Conservation (phyloP, 1,140 invertebrate species). For the Diabrotica undecimpunctata region DNA sequence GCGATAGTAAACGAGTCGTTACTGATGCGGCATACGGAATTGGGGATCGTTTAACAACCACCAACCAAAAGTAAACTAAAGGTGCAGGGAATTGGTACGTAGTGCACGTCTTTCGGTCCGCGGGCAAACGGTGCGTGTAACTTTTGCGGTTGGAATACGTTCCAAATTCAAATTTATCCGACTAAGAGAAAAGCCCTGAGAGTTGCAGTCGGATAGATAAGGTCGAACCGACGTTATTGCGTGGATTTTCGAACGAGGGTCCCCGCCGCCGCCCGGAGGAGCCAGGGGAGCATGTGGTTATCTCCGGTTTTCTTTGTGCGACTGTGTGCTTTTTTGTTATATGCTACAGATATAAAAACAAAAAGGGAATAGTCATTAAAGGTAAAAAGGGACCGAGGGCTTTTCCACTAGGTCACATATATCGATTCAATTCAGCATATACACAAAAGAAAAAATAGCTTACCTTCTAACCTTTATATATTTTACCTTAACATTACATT, state of each 20-base stretch:
- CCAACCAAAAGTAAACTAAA: conserved; percentile 10
- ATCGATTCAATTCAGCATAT: too few relatives aligned
- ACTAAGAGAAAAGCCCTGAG: conserved; percentile 1
- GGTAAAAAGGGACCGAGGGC: too few relatives aligned
- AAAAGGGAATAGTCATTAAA: too few relatives aligned
- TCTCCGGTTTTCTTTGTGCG: too few relatives aligned
- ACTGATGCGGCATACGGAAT: conserved; percentile 35
- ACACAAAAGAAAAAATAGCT: too few relatives aligned
- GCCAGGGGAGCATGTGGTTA: too few relatives aligned
- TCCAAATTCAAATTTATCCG: conserved; percentile 2
- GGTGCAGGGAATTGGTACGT: conserved; percentile 28
- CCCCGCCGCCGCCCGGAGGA: too few relatives aligned
- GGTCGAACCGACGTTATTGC: not conserved
- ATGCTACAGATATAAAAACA: too few relatives aligned
- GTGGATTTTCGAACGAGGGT: not conserved
- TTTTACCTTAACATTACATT: too few relatives aligned
- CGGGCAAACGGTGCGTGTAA: conserved; percentile 33
- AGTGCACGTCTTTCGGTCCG: conserved; percentile 33
- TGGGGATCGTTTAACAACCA: conserved; percentile 30
- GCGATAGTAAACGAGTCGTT: conserved; percentile 29
- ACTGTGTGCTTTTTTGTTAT: too few relatives aligned
- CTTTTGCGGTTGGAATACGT: conserved; percentile 21
- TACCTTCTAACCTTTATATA: too few relatives aligned
- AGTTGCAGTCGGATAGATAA: conserved; percentile 2
- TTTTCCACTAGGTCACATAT: too few relatives aligned